Evolutionary conservation across 1,140 invertebrate species (phyloP), one percentile per base, ranked within the genome.

Genomic region (Eueides isabella): DNA sequence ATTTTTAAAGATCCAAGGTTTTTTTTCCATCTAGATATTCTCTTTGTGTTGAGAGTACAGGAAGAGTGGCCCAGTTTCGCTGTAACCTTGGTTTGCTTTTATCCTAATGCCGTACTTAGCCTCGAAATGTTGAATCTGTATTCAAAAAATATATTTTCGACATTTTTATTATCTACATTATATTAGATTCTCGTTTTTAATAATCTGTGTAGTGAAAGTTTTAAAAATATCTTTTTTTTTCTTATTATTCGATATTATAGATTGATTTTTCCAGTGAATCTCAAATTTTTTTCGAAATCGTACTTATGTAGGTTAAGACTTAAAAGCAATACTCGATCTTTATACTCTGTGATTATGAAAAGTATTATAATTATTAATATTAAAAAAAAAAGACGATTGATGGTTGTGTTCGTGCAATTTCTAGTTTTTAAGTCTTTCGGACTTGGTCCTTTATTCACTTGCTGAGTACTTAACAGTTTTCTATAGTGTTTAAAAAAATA

Each of bases 401-500:
- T 85, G 91, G 91, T 92, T 92, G 91, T 92, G 91, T 92, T 91
- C 48, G 90, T 92, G 90, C 91, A 92, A 92, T 92, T 91, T 74
- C 73, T 92, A 91, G 89, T 71, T 86, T 73, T 84, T 90, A 92
- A 88, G 88, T 79, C 75, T 73, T 80, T 66, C 41, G 55, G 87
- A 85, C 90, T 67, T 82, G 76, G 88, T 90, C 87, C 86, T 29
- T 16, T 86, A 85, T 85, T 61, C 64, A 71, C 74, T 78, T 76
- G 19, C 61, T 55, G 69, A 74, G 81, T 83, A 83, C 80, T 83
- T 83, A 80, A 74, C 68, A 30, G 67, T 35, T 55, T 19, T 44
- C 41, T 55, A 55, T 26, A 55, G 48, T 55, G 19, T 55, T 44
- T 55, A 55, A 55, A 55, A 48, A 55, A 55, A 55, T 44, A 44